A percentile compares a stretch with the other conserved stretches of the same genome.
Evolutionary conservation across 2,797 vertebrate genomes (phyloP).

Genomic region (Phalanger gymnotis): DNA sequence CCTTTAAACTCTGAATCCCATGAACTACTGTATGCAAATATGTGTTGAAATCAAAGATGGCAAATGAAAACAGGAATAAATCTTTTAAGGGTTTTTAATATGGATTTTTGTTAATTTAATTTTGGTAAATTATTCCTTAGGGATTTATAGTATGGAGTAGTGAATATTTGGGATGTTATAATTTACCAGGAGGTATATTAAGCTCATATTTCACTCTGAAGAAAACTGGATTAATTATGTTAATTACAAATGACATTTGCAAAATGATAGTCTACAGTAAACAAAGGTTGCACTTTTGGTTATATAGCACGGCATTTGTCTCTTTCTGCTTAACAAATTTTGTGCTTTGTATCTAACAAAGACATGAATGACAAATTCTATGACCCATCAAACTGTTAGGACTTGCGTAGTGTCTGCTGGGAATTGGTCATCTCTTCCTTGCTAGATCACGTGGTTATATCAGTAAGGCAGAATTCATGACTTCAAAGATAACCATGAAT

Average conservation of each 20-base stretch:
- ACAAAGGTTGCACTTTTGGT: neutral
- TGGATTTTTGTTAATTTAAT: conserved; percentile 52
- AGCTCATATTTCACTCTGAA: conserved; percentile 23
- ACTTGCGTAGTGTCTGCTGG: conserved; percentile 25
- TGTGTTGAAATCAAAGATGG: conserved; percentile 51
- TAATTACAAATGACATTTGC: neutral
- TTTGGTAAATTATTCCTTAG: conserved; percentile 56
- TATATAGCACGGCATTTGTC: neutral
- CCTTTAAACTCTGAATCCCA: neutral
- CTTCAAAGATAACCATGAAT: too few species aligned
- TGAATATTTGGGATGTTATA: conserved; percentile 64
- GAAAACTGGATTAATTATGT: conserved; percentile 2
- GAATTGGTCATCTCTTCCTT: conserved; percentile 26
- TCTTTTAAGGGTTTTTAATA: conserved; percentile 32
- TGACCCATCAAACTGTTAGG: neutral
- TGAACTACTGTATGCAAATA: neutral
- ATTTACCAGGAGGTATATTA: conserved; percentile 44
- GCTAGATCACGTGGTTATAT: too few species aligned
- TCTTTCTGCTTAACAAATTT: neutral
- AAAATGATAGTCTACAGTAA: conserved; percentile 10
- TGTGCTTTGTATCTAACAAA: neutral
- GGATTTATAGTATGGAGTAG: conserved; percentile 33
- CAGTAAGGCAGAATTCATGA: too few species aligned
- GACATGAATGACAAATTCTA: neutral
- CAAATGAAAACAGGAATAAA: conserved; percentile 53